A percentile compares a stretch with the other conserved stretches of the same genome.
These are phyloP conservation scores for Anas bahamensis DNA, from an alignment of 2,797 vertebrate genomes.

Conservation along the genomic window DNA sequence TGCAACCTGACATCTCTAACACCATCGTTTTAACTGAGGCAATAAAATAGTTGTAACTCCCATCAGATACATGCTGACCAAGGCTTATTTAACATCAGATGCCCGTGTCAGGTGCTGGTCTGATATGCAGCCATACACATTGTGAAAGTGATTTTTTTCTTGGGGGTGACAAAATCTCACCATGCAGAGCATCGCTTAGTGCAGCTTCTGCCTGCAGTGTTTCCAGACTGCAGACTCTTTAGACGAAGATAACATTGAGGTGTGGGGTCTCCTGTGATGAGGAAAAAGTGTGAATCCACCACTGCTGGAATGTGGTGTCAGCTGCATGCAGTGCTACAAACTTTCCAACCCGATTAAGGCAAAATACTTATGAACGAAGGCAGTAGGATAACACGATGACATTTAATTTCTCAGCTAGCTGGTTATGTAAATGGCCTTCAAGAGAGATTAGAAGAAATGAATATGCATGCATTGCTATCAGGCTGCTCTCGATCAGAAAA, in stretches of 20 bases:
- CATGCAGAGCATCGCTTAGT: no score
- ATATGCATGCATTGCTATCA: not conserved
- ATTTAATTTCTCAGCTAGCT: not conserved
- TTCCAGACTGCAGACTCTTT: not conserved
- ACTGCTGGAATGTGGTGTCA: not conserved
- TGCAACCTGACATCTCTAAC: not conserved
- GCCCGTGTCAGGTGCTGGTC: not conserved
- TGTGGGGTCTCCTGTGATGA: not conserved
- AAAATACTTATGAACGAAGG: slow-evolving; percentile 9
- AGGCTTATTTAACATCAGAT: not conserved
- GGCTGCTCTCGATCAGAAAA: not conserved
- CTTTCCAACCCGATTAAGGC: not conserved
- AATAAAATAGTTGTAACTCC: not conserved
- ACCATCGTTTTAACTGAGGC: not conserved
- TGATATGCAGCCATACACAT: not conserved
- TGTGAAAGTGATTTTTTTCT: not conserved
- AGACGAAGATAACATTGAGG: not conserved
- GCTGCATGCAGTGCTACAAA: not conserved
- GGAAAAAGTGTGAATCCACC: not conserved
- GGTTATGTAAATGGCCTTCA: not conserved
- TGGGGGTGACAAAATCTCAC: not conserved
- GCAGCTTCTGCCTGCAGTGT: not conserved
- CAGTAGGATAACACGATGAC: not conserved
- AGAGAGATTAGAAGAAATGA: not conserved
- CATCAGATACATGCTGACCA: not conserved